Evolutionary conservation across 2,113 vertebrate species (phyloP).

Genomic region (Semnornis frantzii): DNA sequence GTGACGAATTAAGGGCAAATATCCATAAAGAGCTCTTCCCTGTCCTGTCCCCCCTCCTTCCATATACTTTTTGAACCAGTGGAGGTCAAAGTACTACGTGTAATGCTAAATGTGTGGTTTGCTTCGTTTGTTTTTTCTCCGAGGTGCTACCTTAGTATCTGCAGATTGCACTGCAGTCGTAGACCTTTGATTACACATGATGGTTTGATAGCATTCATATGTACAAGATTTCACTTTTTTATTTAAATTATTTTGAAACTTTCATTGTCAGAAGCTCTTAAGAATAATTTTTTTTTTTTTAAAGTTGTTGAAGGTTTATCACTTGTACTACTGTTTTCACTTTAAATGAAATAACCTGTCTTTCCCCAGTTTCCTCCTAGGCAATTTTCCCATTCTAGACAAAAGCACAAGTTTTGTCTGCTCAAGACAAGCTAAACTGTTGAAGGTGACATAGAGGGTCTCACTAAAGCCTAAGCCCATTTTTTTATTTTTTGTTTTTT

Average conservation of each 20-base stretch:
- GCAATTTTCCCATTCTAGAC: background rate
- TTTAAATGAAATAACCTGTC: background rate
- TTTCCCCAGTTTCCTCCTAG: background rate
- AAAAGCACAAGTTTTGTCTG: background rate
- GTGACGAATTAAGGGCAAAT: background rate
- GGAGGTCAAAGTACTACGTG: background rate
- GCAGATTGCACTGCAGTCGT: background rate
- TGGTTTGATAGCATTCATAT: background rate
- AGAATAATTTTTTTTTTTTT: background rate
- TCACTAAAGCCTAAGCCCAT: background rate
- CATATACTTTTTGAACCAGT: background rate
- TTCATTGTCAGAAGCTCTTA: background rate
- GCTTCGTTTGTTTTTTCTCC: too few species aligned
- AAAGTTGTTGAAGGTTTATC: background rate
- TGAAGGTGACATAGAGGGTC: background rate
- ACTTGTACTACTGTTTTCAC: background rate
- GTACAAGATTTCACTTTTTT: background rate
- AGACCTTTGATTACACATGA: background rate
- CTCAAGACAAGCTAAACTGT: background rate
- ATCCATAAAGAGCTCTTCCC: background rate
- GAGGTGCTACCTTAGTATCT: background rate
- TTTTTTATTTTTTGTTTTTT: background rate
- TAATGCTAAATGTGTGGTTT: background rate
- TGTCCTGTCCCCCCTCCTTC: accelerated
- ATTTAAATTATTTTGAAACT: background rate